A percentile compares a stretch with the other conserved stretches of the same genome.
Conservation (phyloP, 2,113 vertebrate species). For the Phalacrocorax carbo region DNA sequence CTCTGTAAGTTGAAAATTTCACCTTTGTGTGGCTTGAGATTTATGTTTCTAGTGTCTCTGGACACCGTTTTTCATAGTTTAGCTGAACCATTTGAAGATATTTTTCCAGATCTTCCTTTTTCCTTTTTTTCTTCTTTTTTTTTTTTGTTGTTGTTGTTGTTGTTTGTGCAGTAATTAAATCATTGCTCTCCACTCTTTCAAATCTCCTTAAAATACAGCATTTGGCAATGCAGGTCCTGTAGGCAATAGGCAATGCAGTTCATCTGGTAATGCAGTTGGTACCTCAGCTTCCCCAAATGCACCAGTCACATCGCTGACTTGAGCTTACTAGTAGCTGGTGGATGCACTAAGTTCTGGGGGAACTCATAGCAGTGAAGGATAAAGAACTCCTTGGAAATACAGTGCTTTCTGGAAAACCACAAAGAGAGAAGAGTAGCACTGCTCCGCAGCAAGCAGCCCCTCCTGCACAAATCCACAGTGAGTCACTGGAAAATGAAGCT, state of each 20-base stretch:
- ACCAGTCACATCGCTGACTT: rapidly evolving
- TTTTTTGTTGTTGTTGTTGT: no score
- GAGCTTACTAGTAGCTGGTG: not conserved
- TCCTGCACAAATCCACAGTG: no score
- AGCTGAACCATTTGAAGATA: not conserved
- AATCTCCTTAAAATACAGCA: not conserved
- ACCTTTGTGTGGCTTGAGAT: not conserved
- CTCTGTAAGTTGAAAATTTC: not conserved
- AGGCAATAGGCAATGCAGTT: not conserved
- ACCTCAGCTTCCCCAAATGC: not conserved
- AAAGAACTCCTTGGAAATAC: not conserved
- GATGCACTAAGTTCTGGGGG: not conserved
- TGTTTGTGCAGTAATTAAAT: not conserved
- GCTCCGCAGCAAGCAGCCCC: not conserved
- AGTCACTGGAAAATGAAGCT: not conserved
- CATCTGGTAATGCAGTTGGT: not conserved
- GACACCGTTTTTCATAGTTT: not conserved
- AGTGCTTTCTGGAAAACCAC: not conserved
- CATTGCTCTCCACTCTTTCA: not conserved
- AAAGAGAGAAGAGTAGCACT: not conserved
- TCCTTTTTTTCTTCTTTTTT: no score
- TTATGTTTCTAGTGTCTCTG: not conserved
- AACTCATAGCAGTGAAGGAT: not conserved
- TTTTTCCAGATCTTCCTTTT: not conserved
- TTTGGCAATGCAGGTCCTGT: not conserved